Evolutionary conservation across 2,888 invertebrate species (phyloP).

Genomic region (Chrysolina haemoptera): DNA sequence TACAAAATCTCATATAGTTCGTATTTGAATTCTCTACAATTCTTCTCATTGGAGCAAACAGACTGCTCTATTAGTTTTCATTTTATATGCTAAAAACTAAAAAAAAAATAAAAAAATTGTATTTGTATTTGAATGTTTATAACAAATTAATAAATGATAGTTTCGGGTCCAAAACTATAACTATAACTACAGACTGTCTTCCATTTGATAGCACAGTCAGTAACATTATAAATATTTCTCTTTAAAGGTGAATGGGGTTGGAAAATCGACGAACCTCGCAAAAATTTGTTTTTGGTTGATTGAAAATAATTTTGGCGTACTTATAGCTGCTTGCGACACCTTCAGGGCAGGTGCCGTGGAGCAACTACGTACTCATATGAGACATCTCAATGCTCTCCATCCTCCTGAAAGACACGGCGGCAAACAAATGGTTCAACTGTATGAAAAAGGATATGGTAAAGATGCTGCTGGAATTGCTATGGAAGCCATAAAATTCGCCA

Average conservation of each 20-base stretch:
- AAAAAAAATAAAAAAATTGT: no score
- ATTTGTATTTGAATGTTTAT: no score
- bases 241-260: constrained; percentile 87
- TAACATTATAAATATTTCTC: constrained; percentile 49
- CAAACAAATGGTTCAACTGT: constrained; percentile 90
- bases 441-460: constrained; percentile 96
- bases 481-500: constrained; percentile 94
- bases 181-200: no score
- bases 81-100: no score
- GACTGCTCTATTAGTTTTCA: no score
- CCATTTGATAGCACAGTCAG: no score
- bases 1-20: no score
- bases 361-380: constrained; percentile 94
- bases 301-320: constrained; percentile 94
- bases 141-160: no score
- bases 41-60: no score
- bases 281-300: constrained; percentile 99
- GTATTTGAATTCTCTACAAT: no score
- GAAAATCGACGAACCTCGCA: constrained; percentile 98
- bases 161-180: no score
- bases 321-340: constrained; percentile 99
- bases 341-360: constrained; percentile 99
- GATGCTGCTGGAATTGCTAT: constrained; percentile 99
- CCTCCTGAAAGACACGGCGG: constrained; percentile 82
- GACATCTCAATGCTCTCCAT: constrained; percentile 94